Evolutionary conservation across 2,113 vertebrate genomes (phyloP), one percentile per base, ranked within the genome.

Genomic region (Hippocampus mohnikei): DNA sequence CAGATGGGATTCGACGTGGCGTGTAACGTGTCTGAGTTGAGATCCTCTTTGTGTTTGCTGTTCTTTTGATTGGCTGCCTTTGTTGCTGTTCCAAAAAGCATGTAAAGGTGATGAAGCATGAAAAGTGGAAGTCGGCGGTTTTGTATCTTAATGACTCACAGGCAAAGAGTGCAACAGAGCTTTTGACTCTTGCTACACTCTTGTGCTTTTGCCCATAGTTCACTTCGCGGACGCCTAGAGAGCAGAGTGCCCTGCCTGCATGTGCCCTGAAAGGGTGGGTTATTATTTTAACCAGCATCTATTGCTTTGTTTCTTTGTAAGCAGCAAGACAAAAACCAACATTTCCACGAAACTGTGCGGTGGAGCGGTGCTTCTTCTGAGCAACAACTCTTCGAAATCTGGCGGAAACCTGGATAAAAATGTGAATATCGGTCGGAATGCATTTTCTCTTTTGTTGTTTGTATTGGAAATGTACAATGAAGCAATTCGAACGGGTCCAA

Each of bases 61-160:
- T 69, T 82, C 80, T 80, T 63, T 81, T 52, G 79, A 82, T 84
- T 86, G 82, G 86, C 84, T 62, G 62, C 71, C 83, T 82, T 77
- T 79, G 84, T 84, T 79, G 79, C 76, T 42, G 69, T 74, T 87
- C 63, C 41, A 46, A 71, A 87, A 79, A 79, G 86, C 83, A 75
- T 83, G 77, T 78, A 66, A 81, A 76, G 73, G 82, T 85, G 83
- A 84, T 83, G 74, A 75, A 73, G 87, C 78, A 72, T 84, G 80
- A 86, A 87, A 87, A 78, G 77, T 85, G 82, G 81, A 88, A 85
- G 82, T 78, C 67, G 79, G 77, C 82, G 74, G 75, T 69, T 78
- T 78, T 87, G 73, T 85, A 81, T 83, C 78, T 74, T 85, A 84
- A 88, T 88, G 84, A 81, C 74, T 86, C 52, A 66, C 68, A 76